These are phyloP conservation scores for Silurus lanzhouensis DNA, from an alignment of 2,797 vertebrate genomes.

Conservation along the genomic window DNA sequence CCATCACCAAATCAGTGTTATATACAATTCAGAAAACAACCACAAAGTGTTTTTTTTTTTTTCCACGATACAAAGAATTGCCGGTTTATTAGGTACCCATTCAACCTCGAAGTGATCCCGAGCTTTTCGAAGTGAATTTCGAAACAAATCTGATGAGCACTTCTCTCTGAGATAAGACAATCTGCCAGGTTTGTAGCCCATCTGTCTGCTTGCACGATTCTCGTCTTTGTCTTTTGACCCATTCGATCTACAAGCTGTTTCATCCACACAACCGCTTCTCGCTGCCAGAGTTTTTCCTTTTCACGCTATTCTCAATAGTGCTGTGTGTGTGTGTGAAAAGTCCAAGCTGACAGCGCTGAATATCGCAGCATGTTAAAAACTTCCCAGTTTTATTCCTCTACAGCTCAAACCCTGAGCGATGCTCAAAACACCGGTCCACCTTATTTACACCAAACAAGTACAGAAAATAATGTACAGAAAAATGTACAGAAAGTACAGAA, in stretches of 20 bases:
- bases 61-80: neutral
- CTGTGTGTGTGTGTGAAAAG: conserved; percentile 6
- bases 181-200: neutral
- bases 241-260: conserved; percentile 10
- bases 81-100: neutral
- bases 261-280: neutral
- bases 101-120: neutral
- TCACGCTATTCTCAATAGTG: neutral
- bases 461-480: too few relatives aligned
- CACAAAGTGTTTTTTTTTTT: neutral
- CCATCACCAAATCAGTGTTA: neutral
- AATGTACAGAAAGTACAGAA: too few relatives aligned
- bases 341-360: neutral
- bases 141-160: neutral
- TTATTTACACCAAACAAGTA: neutral
- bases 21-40: neutral
- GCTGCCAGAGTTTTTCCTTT: conserved; percentile 1
- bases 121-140: neutral
- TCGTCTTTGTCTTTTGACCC: neutral
- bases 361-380: neutral
- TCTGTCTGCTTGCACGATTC: conserved; percentile 4
- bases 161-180: neutral
- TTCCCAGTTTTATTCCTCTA: neutral
- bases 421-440: neutral
- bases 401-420: neutral